Percentiles rank a stretch among this genome's conserved stretches.
Evolutionary conservation across 2,113 vertebrate species (phyloP).

Genomic region (Lota lota): DNA sequence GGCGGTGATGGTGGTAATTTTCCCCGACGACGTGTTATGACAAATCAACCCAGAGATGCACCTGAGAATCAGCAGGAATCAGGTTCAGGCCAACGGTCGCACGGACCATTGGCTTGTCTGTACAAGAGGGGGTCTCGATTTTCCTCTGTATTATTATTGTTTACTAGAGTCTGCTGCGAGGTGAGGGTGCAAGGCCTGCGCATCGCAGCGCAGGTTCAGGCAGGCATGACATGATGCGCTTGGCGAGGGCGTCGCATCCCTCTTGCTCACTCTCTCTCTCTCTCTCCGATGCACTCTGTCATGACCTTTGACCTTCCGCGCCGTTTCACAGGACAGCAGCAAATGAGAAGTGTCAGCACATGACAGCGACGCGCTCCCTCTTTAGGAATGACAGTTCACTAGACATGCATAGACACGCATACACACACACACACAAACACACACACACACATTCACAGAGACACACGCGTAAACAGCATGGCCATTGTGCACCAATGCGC

Average conservation of each 20-base stretch:
- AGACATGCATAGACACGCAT: constrained; percentile 6
- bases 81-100: no score
- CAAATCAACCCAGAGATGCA: no score
- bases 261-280: constrained; percentile 8
- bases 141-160: no score
- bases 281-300: constrained; percentile 61
- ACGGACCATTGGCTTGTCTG: no score
- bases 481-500: background rate
- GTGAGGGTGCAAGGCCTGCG: no score
- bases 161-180: no score
- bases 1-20: no score
- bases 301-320: constrained; percentile 69
- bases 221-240: constrained; percentile 46
- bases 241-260: no score
- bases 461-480: constrained; percentile 27
- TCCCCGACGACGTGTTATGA: no score
- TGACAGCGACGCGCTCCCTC: constrained; percentile 57
- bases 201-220: constrained; percentile 27
- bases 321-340: constrained; percentile 65
- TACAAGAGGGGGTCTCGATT: background rate
- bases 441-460: constrained; percentile 5
- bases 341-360: constrained; percentile 69
- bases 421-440: constrained; percentile 8
- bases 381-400: constrained; percentile 52
- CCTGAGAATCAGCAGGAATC: no score